Evolutionary conservation across 1,140 invertebrate genomes (phyloP), one percentile per base, ranked within the genome.

Genomic region (Ylistrum balloti): DNA sequence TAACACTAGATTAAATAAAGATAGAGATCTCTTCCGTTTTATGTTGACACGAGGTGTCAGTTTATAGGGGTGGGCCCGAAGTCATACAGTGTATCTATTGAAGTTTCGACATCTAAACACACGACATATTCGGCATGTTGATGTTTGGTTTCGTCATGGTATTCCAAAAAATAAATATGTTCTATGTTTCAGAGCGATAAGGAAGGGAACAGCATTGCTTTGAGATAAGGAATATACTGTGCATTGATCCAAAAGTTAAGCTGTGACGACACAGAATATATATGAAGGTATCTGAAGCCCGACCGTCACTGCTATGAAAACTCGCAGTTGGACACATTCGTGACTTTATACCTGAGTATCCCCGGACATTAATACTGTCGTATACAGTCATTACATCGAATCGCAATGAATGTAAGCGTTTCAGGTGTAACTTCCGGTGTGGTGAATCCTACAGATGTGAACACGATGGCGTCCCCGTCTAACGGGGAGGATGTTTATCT

Each of bases 101-200:
- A 74, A 28, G 11, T 28, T 74, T 74, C 28, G 56, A 74, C 56
- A 74, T 28, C 22, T 74, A 74, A 28, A 22, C 56, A 74, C 56
- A 74, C 56, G 56, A 74, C 56, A 74, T n/a, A 74, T 74, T 74
- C 2, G n/a, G n/a, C 5, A 28, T 74, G 56, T 28, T 74, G 56
- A 74, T 74, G 56, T 74, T 74, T 74, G n/a, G 56, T 28, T 74
- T 28, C 56, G 56, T 74, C 56, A 74, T 74, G 56, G 56, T 74
- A n/a, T 74, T 22, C 0, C 22, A 74, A 74, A 74, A 74, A n/a
- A 74, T 74, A 74, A 28, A 74, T 74, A 74, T 74, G 56, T 74
- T 74, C 56, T 74, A 74, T 74, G 56, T 74, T 74, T 74, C 56
- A 74, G 56, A 28, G 56, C 17, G 56, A 74, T 74, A 74, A 74